Conservation (phyloP, 2,888 invertebrate genomes). For the Brachycybe producta region DNA sequence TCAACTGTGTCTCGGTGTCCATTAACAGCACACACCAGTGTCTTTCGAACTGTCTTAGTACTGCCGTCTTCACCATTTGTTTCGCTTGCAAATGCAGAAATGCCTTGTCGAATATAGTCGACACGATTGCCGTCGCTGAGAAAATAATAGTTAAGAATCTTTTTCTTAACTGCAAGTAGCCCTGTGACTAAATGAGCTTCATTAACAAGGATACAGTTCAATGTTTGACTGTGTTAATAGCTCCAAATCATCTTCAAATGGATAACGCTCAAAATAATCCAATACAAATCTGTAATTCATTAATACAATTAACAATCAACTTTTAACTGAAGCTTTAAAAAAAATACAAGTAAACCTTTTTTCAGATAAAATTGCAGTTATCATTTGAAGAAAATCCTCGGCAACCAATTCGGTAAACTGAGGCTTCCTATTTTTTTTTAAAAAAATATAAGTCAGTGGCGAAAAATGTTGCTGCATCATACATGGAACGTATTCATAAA, state of each 20-base stretch:
- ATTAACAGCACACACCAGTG: too few species aligned
- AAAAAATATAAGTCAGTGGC: too few species aligned
- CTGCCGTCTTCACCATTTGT: not conserved
- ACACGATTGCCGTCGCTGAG: conserved; percentile 1
- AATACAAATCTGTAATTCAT: conserved; percentile 46
- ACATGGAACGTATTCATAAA: too few species aligned
- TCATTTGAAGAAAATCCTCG: conserved; percentile 36
- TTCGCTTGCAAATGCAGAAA: not conserved
- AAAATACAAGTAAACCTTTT: conserved; percentile 27
- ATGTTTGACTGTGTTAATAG: conserved; percentile 39
- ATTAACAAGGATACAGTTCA: conserved; percentile 20
- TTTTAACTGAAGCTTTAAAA: not conserved
- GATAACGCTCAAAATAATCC: conserved; percentile 54
- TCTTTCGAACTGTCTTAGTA: too few species aligned
- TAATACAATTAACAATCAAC: conserved; percentile 47
- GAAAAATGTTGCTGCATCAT: too few species aligned
- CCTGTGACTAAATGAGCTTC: not conserved
- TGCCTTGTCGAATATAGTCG: not conserved
- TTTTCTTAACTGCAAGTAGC: not conserved
- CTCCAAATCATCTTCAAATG: conserved; percentile 53
- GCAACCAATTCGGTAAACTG: too few species aligned
- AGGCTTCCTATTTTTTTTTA: too few species aligned
- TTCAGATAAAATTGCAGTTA: conserved; percentile 42
- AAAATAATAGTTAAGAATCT: not conserved
- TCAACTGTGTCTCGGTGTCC: too few species aligned